Conservation (phyloP, 2,113 vertebrate species). For the Podarcis raffonei region DNA sequence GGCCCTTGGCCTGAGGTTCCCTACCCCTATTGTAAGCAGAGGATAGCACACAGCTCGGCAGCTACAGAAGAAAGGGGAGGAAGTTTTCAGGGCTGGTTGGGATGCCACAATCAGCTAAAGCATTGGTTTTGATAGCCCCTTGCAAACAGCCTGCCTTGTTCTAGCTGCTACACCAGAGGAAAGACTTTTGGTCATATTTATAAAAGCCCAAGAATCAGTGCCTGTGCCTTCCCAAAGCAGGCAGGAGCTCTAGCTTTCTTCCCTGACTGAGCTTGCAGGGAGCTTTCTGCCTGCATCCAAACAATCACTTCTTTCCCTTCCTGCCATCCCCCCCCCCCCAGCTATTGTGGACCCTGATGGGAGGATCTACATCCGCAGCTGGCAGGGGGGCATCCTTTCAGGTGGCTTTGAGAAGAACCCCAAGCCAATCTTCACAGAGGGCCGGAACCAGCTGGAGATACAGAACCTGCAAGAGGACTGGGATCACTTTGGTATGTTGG, state of each 20-base stretch:
- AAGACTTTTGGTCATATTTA: too few relatives aligned
- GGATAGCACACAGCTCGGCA: neutral
- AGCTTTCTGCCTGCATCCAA: neutral
- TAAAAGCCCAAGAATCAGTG: too few relatives aligned
- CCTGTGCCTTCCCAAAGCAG: neutral
- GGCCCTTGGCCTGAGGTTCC: neutral
- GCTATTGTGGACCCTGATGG: conserved; percentile 93
- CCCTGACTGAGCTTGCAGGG: neutral
- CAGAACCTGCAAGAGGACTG: conserved; percentile 97
- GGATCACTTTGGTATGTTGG: conserved; percentile 94
- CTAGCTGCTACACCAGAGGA: too few relatives aligned
- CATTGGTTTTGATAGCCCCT: neutral
- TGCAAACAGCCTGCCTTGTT: neutral
- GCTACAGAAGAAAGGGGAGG: neutral
- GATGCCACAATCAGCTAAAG: neutral
- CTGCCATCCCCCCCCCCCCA: conserved; percentile 49
- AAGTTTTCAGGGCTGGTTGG: neutral
- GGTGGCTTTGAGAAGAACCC: conserved; percentile 99
- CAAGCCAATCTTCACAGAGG: conserved; percentile 96
- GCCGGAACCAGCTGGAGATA: conserved; percentile 95
- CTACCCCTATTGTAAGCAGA: neutral
- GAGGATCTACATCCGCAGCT: conserved; percentile 90
- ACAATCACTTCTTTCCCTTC: conserved; percentile 23
- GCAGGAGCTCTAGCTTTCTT: neutral
- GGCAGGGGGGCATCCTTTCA: conserved; percentile 94